phyloP scores from a whole-genome alignment of 2,113 vertebrate genomes.

The Anarhynchus alexandrinus region DNA sequence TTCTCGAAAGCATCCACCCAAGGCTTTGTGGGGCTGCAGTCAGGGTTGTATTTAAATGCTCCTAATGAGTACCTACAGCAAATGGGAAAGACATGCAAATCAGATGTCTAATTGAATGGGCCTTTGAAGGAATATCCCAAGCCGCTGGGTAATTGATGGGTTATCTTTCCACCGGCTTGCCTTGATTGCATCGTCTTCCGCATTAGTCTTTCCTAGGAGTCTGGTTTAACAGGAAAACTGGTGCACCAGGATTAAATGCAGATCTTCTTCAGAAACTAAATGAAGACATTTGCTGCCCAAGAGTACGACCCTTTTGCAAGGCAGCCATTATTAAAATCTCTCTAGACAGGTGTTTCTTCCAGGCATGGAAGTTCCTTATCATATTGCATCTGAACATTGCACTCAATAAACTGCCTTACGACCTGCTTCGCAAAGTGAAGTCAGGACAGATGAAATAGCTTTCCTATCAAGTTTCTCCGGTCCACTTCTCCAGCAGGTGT shows the following conservation, averaged over 20 bases:
- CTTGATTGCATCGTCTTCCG: slow-evolving; percentile 58
- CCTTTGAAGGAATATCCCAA: slow-evolving; percentile 68
- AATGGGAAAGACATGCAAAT: slow-evolving; percentile 71
- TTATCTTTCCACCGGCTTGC: slow-evolving; percentile 51
- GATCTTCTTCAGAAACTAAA: not conserved
- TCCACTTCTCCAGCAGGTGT: not conserved
- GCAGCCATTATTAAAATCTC: slow-evolving; percentile 2
- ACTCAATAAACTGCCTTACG: not conserved
- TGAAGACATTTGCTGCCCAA: not conserved
- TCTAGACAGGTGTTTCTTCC: slow-evolving; percentile 1
- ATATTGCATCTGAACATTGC: not conserved
- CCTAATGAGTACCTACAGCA: slow-evolving; percentile 65
- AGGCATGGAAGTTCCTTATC: not conserved
- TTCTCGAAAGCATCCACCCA: slow-evolving; percentile 67
- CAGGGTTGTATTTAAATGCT: slow-evolving; percentile 64
- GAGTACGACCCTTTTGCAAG: not conserved
- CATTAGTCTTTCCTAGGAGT: slow-evolving; percentile 45
- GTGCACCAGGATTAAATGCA: not conserved
- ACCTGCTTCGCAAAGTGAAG: not conserved
- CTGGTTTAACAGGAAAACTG: slow-evolving; percentile 61
- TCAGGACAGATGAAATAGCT: not conserved
- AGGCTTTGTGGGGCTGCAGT: slow-evolving; percentile 58
- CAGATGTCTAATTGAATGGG: slow-evolving; percentile 62
- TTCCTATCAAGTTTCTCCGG: not conserved
- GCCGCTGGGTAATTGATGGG: slow-evolving; percentile 66